Conservation (phyloP, 2,113 vertebrate species). For the Microtus ochrogaster region DNA sequence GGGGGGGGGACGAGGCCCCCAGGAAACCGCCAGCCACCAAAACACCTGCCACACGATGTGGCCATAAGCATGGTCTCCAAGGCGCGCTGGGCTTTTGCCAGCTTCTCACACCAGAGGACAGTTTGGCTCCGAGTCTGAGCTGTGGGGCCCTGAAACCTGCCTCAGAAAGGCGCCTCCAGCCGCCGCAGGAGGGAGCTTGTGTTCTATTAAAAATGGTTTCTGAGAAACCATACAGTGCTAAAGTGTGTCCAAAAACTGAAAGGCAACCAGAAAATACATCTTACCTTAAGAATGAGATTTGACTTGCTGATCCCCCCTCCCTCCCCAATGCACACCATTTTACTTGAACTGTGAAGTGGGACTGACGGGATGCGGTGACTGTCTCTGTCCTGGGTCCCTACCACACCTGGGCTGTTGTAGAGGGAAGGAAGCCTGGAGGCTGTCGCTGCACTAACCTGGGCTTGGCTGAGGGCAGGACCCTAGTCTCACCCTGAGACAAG, state of each 20-base stretch:
- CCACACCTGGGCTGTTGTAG: background rate
- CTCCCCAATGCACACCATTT: fast-evolving
- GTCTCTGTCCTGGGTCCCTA: background rate
- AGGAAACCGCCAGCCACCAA: background rate
- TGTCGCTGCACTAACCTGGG: background rate
- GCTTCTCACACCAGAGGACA: background rate
- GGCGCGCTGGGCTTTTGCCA: background rate
- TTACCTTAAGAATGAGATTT: background rate
- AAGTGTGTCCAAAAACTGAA: background rate
- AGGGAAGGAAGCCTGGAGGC: background rate
- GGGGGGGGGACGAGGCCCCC: background rate
- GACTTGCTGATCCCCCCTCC: fast-evolving
- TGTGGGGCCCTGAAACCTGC: background rate
- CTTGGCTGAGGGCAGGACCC: background rate
- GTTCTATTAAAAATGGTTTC: conserved; percentile 20
- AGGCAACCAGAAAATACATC: conserved; percentile 7
- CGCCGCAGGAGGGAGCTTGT: background rate
- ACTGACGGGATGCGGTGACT: background rate
- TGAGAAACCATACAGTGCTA: background rate
- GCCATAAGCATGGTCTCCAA: background rate
- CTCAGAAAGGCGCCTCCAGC: background rate
- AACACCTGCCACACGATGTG: background rate
- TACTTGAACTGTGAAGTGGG: fast-evolving
- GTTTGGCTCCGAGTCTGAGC: conserved; percentile 10
- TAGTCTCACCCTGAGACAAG: no score